Conservation (phyloP, 2,113 vertebrate genomes). For the Lanius ludovicianus region DNA sequence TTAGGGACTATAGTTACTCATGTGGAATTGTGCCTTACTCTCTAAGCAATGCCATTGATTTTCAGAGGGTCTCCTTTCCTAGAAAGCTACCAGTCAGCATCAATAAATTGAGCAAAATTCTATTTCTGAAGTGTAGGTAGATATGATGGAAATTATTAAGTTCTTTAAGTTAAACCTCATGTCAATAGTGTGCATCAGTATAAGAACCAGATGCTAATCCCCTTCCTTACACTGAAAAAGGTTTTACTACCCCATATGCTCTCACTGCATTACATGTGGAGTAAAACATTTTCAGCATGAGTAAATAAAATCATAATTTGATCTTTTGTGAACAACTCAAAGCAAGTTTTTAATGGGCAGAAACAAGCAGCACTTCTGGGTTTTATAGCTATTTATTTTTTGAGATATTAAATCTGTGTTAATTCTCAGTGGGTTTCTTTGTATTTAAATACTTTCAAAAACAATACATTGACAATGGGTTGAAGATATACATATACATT, state of each 20-base stretch:
- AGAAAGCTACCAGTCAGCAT: background rate
- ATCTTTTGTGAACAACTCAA: constrained; percentile 45
- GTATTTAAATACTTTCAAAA: constrained; percentile 81
- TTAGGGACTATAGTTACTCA: background rate
- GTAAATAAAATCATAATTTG: background rate
- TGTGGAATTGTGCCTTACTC: constrained; percentile 48
- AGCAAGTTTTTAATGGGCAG: constrained; percentile 63
- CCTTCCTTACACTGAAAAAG: constrained; percentile 3
- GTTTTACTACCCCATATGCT: constrained; percentile 13
- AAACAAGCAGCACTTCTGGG: constrained; percentile 74
- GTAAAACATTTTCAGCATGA: constrained; percentile 21
- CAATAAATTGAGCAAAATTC: background rate
- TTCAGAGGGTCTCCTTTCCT: constrained; percentile 7
- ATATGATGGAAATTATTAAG: constrained; percentile 36
- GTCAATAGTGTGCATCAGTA: constrained; percentile 56
- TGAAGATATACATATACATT: constrained; percentile 73
- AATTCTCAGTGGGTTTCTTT: constrained; percentile 69
- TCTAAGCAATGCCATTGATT: constrained; percentile 23
- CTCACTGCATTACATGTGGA: background rate
- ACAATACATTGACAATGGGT: constrained; percentile 72
- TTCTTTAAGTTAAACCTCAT: constrained; percentile 65
- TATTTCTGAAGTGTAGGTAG: constrained; percentile 43
- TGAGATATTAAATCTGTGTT: constrained; percentile 74
- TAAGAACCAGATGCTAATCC: constrained; percentile 41
- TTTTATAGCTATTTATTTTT: constrained; percentile 81